Conservation (phyloP, 2,113 vertebrate genomes). For the Hiodon tergisus region DNA sequence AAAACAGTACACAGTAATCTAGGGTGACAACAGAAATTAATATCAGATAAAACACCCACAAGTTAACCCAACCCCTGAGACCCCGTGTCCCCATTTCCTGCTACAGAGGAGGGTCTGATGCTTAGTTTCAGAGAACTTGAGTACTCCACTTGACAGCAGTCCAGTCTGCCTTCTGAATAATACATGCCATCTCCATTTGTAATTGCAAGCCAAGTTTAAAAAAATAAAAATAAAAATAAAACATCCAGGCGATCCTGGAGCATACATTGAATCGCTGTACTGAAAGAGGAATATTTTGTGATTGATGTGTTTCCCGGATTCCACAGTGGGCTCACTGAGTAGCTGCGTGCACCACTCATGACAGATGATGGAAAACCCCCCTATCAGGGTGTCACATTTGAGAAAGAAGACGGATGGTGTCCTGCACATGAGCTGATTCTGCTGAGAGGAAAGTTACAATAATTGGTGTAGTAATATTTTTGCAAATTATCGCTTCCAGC, state of each 20-base stretch:
- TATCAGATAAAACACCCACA: too few species aligned
- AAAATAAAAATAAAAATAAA: background rate
- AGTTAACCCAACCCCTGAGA: too few species aligned
- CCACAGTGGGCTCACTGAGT: constrained; percentile 59
- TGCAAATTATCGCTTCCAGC: constrained; percentile 37
- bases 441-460: constrained; percentile 58
- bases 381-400: constrained; percentile 57
- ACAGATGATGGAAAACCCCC: constrained; percentile 67
- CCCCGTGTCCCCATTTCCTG: too few species aligned
- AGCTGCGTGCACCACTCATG: constrained; percentile 67
- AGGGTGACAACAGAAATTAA: too few species aligned
- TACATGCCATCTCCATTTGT: constrained; percentile 42
- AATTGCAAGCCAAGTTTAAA: constrained; percentile 40
- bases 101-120: too few species aligned
- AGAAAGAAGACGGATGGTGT: constrained; percentile 67
- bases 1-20: too few species aligned
- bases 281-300: constrained; percentile 51
- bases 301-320: constrained; percentile 63
- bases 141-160: background rate
- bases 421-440: constrained; percentile 62
- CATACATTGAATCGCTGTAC: constrained; percentile 44
- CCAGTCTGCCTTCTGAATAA: constrained; percentile 26
- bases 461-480: constrained; percentile 53
- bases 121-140: too few species aligned
- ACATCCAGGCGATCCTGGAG: background rate